Evolutionary conservation across 2,888 invertebrate genomes (phyloP).

Genomic region (Coenonympha glycerion): DNA sequence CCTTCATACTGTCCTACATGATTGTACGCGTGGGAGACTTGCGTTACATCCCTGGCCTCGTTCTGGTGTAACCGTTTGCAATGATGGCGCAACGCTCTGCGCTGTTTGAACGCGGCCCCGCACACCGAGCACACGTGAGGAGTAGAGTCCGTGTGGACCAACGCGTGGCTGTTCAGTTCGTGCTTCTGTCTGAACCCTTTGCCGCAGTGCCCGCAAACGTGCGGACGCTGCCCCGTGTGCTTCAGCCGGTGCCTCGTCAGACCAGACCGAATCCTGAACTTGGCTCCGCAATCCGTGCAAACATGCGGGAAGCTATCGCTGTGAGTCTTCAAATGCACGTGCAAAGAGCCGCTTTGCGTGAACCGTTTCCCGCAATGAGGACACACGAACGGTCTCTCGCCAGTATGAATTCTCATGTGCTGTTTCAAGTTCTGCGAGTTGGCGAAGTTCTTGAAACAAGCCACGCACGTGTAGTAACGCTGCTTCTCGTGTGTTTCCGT

Average conservation of each 20-base stretch:
- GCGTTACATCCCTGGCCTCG: conserved; percentile 24
- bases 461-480: conserved; percentile 75
- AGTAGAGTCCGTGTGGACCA: conserved; percentile 71
- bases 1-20: conserved; percentile 23
- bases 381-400: conserved; percentile 76
- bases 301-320: conserved; percentile 71
- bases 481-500: conserved; percentile 78
- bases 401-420: conserved; percentile 77
- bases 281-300: conserved; percentile 77
- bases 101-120: conserved; percentile 74
- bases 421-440: conserved; percentile 78
- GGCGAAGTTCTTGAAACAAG: conserved; percentile 74
- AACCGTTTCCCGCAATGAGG: conserved; percentile 78
- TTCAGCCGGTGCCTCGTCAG: conserved; percentile 74
- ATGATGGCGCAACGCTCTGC: conserved; percentile 53
- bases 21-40: conserved; percentile 8
- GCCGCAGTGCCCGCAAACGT: conserved; percentile 75
- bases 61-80: conserved; percentile 59
- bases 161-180: conserved; percentile 72
- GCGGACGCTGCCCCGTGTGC: conserved; percentile 79
- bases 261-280: conserved; percentile 76
- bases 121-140: conserved; percentile 75
- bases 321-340: conserved; percentile 78
- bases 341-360: conserved; percentile 79
- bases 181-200: conserved; percentile 76